These are phyloP conservation scores for Popillia japonica DNA, from an alignment of 1,140 invertebrate species.

Conservation along the genomic window DNA sequence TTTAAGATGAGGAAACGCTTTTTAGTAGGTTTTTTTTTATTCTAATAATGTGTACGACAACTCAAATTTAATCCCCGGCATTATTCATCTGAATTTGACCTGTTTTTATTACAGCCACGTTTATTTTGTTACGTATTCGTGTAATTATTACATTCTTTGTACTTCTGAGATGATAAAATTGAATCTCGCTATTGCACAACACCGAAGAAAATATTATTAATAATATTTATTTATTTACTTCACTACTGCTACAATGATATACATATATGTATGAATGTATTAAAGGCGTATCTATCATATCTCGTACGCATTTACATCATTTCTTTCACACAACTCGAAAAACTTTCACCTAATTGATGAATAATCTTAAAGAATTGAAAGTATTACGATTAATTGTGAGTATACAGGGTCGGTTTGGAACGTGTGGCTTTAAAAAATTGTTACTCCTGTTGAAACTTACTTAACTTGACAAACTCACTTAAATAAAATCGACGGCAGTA, in stretches of 20 bases:
- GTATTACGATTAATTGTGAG: neutral
- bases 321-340: neutral
- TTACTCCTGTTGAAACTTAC: no score
- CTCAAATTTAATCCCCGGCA: neutral
- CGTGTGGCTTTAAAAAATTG: no score
- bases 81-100: neutral
- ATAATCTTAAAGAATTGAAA: slow-evolving; percentile 19
- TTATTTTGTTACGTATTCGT: neutral
- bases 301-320: no score
- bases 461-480: no score
- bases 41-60: no score
- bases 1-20: slow-evolving; percentile 29
- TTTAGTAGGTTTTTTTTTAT: neutral
- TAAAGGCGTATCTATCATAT: no score
- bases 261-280: no score
- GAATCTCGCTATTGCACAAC: neutral
- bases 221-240: no score
- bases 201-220: neutral
- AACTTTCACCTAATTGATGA: slow-evolving; percentile 1
- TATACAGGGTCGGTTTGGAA: no score
- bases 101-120: neutral
- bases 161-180: slow-evolving; percentile 6
- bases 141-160: neutral
- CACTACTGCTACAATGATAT: no score
- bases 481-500: no score